Evolutionary conservation across 2,888 invertebrate species (phyloP), one percentile per base, ranked within the genome.

Genomic region (Brenthis ino): DNA sequence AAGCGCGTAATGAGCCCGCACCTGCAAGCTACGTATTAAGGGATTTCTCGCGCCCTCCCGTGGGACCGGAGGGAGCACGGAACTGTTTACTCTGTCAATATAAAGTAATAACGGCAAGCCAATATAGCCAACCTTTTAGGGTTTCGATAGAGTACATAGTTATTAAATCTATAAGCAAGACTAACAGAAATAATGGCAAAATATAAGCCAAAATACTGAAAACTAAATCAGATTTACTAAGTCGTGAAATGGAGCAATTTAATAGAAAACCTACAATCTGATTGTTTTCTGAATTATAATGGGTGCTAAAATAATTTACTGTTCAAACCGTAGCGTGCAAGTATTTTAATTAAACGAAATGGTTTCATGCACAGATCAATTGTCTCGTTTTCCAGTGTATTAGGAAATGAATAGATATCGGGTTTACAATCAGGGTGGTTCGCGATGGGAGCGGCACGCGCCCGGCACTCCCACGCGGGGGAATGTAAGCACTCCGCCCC

Each of bases 11-110:
- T 92, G 91, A 92, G 86, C 85, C 86, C 86, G 88, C 92, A 93
- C 92, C 92, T 92, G 92, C 91, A 88, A 80, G 84, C 79, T 79
- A 85, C 83, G 90, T 86, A 91, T 93, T 92, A 91, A 85, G 87
- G 91, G 92, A 92, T 92, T 91, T 92, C 88, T 91, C 89, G 90
- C 92, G 89, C 92, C 92, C 91, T 91, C 92, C 89, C 92, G 91
- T 92, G 92, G 91, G 92, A 92, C 77, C 84, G 82, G 79, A 84
- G 85, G 82, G 82, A 77, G 74, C 75, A 80, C 82, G 80, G 82
- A 81, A 82, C 86, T 72, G 87, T 89, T 90, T 89, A 80, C 81
- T 85, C 82, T 81, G 88, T 88, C 89, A 89, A 91, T 91, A 91
- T 76, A 74, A 72, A 77, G 84, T 81, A 88, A 89, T 90, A 88